phyloP scores from a whole-genome alignment of 2,797 vertebrate species.

The Macropodus opercularis region DNA sequence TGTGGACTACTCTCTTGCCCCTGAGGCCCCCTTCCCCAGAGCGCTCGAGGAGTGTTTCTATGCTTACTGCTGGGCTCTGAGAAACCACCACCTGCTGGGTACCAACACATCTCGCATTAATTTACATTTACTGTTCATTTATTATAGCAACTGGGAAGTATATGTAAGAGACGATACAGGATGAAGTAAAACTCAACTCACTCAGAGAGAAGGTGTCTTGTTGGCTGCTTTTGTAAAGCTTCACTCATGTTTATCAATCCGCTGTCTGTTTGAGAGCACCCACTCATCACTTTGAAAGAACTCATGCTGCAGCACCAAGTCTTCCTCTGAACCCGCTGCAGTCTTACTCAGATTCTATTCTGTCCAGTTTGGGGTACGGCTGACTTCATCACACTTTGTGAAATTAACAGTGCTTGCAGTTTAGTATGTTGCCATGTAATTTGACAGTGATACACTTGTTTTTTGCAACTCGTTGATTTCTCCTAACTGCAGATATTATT shows the following conservation, averaged over 20 bases:
- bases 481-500: neutral
- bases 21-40: constrained; percentile 91
- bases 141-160: neutral
- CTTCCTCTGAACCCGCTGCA: constrained; percentile 8
- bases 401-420: constrained; percentile 37
- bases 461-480: no score
- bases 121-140: constrained; percentile 11
- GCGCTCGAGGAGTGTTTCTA: constrained; percentile 95
- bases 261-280: constrained; percentile 10
- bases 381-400: constrained; percentile 23
- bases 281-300: constrained; percentile 54
- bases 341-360: constrained; percentile 32
- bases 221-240: constrained; percentile 27
- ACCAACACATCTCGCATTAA: constrained; percentile 15
- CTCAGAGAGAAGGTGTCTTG: constrained; percentile 12
- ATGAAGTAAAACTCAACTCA: constrained; percentile 10
- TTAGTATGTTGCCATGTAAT: constrained; percentile 30
- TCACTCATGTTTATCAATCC: constrained; percentile 4
- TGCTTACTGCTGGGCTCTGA: constrained; percentile 93
- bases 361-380: constrained; percentile 31
- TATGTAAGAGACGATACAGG: constrained; percentile 4
- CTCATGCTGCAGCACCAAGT: constrained; percentile 29
- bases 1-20: constrained; percentile 92
- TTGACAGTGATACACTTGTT: constrained; percentile 10
- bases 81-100: constrained; percentile 88